A percentile compares a stretch with the other conserved stretches of the same genome.
Conservation (phyloP, 2,797 vertebrate species). For the Chiloscyllium punctatum region DNA sequence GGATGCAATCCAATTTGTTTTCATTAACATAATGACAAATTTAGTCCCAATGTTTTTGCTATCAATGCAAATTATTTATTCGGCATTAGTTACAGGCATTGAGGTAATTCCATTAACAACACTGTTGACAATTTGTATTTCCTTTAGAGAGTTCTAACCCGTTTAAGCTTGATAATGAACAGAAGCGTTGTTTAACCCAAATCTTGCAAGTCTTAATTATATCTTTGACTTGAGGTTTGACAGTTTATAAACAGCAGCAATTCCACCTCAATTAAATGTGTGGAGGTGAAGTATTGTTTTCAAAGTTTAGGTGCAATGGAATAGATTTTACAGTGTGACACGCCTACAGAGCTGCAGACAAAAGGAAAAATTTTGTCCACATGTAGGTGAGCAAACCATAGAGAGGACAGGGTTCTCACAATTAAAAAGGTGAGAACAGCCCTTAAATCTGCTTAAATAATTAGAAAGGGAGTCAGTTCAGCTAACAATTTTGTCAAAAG, state of each 20-base stretch:
- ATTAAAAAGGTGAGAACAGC: background rate
- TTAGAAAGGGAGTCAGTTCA: background rate
- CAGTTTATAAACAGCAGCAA: background rate
- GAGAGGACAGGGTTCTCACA: background rate
- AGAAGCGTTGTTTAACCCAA: background rate
- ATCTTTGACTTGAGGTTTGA: background rate
- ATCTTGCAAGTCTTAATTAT: background rate
- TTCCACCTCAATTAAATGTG: background rate
- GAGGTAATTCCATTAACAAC: conserved; percentile 8
- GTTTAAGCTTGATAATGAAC: background rate
- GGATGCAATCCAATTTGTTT: background rate
- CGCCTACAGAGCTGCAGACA: too few species aligned
- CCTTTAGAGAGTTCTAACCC: background rate
- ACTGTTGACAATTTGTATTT: conserved; percentile 12
- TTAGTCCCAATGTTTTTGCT: background rate
- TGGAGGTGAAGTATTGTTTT: background rate
- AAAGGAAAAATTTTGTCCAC: too few species aligned
- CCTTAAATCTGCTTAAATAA: background rate
- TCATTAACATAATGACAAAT: background rate
- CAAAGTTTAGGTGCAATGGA: background rate
- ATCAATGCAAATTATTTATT: conserved; percentile 14
- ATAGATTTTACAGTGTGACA: background rate
- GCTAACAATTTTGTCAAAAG: background rate
- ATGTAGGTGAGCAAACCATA: too few species aligned
- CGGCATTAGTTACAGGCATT: background rate